Evolutionary conservation across 2,888 invertebrate species (phyloP).

Genomic region (Nemurella pictetii): DNA sequence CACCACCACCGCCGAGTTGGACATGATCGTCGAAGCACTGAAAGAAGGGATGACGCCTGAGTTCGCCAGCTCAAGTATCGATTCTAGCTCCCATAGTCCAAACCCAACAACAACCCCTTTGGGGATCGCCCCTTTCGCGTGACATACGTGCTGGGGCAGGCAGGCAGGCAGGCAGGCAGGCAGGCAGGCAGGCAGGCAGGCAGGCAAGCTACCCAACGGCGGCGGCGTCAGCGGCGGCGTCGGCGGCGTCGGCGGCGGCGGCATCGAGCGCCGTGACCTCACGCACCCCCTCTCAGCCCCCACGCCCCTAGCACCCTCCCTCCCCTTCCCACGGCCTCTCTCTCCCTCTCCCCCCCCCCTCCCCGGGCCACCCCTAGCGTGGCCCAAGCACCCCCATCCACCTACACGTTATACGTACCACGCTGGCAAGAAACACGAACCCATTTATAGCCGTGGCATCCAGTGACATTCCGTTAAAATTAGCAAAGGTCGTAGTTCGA

Average conservation of each 20-base stretch:
- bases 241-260: constrained; percentile 25
- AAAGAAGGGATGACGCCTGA: constrained; percentile 29
- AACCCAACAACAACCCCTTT: constrained; percentile 32
- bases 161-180: too few species aligned
- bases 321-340: background rate
- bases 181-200: too few species aligned
- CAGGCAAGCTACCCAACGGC: too few species aligned
- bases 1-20: background rate
- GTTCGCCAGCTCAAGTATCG: constrained; percentile 30
- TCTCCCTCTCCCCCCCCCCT: background rate
- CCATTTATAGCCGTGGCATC: constrained; percentile 30
- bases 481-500: constrained; percentile 30
- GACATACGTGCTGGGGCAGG: constrained; percentile 26
- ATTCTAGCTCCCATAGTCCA: constrained; percentile 29
- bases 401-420: background rate
- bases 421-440: constrained; percentile 17
- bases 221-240: too few species aligned
- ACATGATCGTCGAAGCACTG: constrained; percentile 25
- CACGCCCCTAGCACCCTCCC: background rate
- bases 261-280: constrained; percentile 30
- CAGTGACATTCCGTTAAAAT: constrained; percentile 31
- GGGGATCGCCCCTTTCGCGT: constrained; percentile 31
- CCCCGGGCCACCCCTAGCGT: background rate
- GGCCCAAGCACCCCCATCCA: background rate
- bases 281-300: constrained; percentile 21